These are phyloP conservation scores for Sebastes steindachneri DNA, from an alignment of 2,797 vertebrate species.

Conservation along the genomic window DNA sequence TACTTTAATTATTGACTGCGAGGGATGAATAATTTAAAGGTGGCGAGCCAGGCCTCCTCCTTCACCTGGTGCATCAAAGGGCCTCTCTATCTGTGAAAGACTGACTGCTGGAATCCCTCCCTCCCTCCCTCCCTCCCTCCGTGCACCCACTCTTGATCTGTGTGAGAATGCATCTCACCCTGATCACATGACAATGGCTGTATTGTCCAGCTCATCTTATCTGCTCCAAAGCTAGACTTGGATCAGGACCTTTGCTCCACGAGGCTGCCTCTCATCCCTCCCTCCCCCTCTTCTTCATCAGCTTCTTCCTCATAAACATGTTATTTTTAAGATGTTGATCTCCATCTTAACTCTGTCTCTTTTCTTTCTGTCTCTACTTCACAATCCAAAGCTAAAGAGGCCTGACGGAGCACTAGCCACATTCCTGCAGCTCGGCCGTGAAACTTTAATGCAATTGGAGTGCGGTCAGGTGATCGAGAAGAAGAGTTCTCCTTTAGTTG, in stretches of 20 bases:
- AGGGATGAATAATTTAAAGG: constrained; percentile 31
- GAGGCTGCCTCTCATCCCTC: background rate
- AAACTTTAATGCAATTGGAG: constrained; percentile 9
- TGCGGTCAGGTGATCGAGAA: constrained; percentile 22
- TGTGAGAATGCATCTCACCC: constrained; percentile 55
- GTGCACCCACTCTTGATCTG: constrained; percentile 15
- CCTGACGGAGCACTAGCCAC: background rate
- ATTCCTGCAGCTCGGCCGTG: constrained; percentile 28
- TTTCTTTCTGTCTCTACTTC: background rate
- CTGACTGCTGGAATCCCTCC: constrained; percentile 52
- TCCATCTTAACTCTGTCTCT: background rate
- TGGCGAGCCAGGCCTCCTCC: background rate
- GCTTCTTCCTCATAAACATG: background rate
- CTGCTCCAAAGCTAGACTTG: constrained; percentile 1
- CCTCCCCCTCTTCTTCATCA: background rate
- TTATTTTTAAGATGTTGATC: background rate
- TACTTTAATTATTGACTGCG: constrained; percentile 25
- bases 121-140: background rate
- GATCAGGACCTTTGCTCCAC: constrained; percentile 10
- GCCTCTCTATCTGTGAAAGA: constrained; percentile 2
- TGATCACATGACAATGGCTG: constrained; percentile 68
- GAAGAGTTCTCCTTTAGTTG: constrained; percentile 27
- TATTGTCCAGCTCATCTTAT: constrained; percentile 61
- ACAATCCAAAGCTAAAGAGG: constrained; percentile 3
- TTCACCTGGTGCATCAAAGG: constrained; percentile 23